Conservation (phyloP, 2,113 vertebrate genomes). For the Pseudorasbora parva region DNA sequence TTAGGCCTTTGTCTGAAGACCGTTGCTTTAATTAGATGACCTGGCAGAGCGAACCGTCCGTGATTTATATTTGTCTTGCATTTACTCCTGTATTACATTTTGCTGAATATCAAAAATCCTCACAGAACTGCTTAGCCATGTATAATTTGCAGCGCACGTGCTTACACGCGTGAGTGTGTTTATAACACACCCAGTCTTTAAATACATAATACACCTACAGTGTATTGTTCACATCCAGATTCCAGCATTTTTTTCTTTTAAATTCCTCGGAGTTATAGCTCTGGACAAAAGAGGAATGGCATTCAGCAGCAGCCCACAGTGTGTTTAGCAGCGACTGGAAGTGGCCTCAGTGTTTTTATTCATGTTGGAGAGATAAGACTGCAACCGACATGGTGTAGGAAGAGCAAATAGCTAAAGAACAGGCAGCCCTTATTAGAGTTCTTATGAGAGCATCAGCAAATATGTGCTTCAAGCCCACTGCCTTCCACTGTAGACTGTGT, state of each 20-base stretch:
- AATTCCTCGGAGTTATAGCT: constrained; percentile 53
- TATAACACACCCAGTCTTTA: constrained; percentile 55
- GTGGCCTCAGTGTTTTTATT: constrained; percentile 73
- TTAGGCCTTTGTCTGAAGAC: constrained; percentile 16
- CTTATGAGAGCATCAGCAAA: constrained; percentile 70
- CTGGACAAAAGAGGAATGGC: constrained; percentile 55
- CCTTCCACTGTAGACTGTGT: constrained; percentile 77
- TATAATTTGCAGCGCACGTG: constrained; percentile 35
- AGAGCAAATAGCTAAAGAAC: constrained; percentile 70
- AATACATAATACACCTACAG: constrained; percentile 56
- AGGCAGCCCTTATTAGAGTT: constrained; percentile 70
- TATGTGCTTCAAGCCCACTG: constrained; percentile 80
- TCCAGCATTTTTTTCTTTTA: constrained; percentile 48
- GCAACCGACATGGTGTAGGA: constrained; percentile 70
- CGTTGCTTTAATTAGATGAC: constrained; percentile 41
- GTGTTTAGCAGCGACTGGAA: constrained; percentile 61
- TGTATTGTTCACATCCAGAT: constrained; percentile 42
- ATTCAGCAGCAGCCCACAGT: constrained; percentile 57
- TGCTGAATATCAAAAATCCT: constrained; percentile 48
- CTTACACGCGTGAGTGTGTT: constrained; percentile 46
- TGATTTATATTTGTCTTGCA: constrained; percentile 46
- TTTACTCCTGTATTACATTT: constrained; percentile 33
- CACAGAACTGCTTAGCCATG: constrained; percentile 49
- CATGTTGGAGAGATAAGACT: constrained; percentile 73
- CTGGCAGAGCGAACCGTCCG: background rate